These are phyloP conservation scores for Oasisia sp. DNA, from an alignment of 2,888 invertebrate species.

Conservation along the genomic window DNA sequence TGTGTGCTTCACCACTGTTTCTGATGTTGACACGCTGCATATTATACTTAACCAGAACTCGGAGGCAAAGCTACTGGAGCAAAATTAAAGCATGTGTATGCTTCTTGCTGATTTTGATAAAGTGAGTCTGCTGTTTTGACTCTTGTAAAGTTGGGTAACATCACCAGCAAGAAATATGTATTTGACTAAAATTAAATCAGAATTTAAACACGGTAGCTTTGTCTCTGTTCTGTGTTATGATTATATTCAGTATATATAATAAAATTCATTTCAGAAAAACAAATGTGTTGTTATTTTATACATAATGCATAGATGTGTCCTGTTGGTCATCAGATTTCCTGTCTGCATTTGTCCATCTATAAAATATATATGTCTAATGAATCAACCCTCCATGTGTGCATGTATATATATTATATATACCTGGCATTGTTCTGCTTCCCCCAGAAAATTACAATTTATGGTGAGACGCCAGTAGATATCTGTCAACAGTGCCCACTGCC, in stretches of 20 bases:
- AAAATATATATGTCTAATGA: too few relatives aligned
- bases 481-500: too few relatives aligned
- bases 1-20: not conserved
- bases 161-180: not conserved
- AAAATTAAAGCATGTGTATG: not conserved
- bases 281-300: not conserved
- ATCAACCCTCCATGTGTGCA: too few relatives aligned
- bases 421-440: too few relatives aligned
- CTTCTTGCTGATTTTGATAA: not conserved
- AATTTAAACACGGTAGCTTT: not conserved
- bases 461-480: too few relatives aligned
- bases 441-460: too few relatives aligned
- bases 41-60: not conserved
- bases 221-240: not conserved
- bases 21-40: not conserved
- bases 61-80: not conserved
- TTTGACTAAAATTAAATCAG: not conserved
- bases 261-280: not conserved
- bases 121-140: not conserved
- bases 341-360: too few relatives aligned
- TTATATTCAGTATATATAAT: slow-evolving; percentile 8
- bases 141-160: not conserved
- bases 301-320: not conserved
- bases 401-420: too few relatives aligned
- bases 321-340: too few relatives aligned